These are phyloP conservation scores for Noctuana brunneofusca DNA, from an alignment of 2,888 invertebrate species.

Conservation along the genomic window DNA sequence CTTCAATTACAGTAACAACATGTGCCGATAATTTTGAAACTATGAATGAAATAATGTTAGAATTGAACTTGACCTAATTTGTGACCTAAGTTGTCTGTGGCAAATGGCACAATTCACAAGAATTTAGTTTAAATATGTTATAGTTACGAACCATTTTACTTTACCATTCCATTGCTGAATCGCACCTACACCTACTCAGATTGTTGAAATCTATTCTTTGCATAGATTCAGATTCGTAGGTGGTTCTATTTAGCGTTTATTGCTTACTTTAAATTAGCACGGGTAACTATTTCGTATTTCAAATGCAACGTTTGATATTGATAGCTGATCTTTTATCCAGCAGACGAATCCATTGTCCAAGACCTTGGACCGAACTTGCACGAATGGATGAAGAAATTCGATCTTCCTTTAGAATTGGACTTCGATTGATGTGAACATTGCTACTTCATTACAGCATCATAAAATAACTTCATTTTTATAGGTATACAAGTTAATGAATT, in stretches of 20 bases:
- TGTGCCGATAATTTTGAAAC: conserved; percentile 19
- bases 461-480: too few relatives aligned
- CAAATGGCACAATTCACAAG: conserved; percentile 8
- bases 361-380: too few relatives aligned
- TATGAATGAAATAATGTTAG: conserved; percentile 13
- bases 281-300: too few relatives aligned
- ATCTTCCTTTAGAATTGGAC: too few relatives aligned
- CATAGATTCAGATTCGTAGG: background rate
- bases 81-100: background rate
- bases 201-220: conserved; percentile 1
- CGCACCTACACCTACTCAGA: background rate
- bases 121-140: background rate
- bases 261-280: background rate
- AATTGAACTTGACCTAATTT: conserved; percentile 28
- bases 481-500: too few relatives aligned
- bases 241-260: background rate
- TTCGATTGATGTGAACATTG: too few relatives aligned
- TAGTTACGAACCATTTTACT: background rate
- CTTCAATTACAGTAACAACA: conserved; percentile 22
- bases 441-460: too few relatives aligned
- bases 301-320: too few relatives aligned
- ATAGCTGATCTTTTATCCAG: too few relatives aligned
- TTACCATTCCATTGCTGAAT: too few relatives aligned
- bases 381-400: too few relatives aligned
- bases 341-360: too few relatives aligned